A percentile compares a stretch with the other conserved stretches of the same genome.
phyloP scores from a whole-genome alignment of 2,113 vertebrate species.

The Romanogobio albipinnatus region DNA sequence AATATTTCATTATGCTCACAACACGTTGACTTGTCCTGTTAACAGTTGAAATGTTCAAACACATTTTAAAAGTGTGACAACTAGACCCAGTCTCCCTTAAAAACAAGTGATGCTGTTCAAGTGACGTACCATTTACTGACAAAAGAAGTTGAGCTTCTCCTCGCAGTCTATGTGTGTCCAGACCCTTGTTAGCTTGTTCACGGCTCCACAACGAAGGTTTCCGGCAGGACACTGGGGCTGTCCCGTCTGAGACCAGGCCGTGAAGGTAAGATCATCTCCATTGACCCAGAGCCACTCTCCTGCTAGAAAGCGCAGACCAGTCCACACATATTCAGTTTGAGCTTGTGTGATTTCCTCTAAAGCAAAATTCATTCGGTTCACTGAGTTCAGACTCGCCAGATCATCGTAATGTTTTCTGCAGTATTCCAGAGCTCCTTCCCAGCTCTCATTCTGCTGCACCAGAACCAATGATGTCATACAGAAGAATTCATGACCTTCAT shows the following conservation, averaged over 20 bases:
- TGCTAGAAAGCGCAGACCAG: constrained; percentile 20
- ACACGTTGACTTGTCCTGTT: no score
- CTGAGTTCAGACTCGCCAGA: constrained; percentile 12
- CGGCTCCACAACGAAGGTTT: not conserved
- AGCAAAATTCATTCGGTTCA: not conserved
- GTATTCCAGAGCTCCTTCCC: constrained; percentile 34
- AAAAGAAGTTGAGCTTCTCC: constrained; percentile 30
- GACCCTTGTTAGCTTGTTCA: not conserved
- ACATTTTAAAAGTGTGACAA: no score
- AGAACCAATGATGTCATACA: constrained; percentile 7
- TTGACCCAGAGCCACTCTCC: constrained; percentile 15
- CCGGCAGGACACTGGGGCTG: not conserved
- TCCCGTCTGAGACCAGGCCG: not conserved
- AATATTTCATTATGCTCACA: no score
- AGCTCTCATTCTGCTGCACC: not conserved
- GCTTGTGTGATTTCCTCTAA: not conserved
- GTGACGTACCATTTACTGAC: not conserved
- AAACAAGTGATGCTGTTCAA: no score
- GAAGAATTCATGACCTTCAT: not conserved
- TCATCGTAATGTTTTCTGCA: not conserved
- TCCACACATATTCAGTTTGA: constrained; percentile 25
- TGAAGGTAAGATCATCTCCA: not conserved
- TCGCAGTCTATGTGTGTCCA: constrained; percentile 33
- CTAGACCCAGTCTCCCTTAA: no score
- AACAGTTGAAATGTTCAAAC: no score